Percentiles rank a stretch among this genome's conserved stretches.
These are phyloP conservation scores for Macrobrachium nipponense DNA, from an alignment of 1,140 invertebrate genomes.

Conservation along the genomic window DNA sequence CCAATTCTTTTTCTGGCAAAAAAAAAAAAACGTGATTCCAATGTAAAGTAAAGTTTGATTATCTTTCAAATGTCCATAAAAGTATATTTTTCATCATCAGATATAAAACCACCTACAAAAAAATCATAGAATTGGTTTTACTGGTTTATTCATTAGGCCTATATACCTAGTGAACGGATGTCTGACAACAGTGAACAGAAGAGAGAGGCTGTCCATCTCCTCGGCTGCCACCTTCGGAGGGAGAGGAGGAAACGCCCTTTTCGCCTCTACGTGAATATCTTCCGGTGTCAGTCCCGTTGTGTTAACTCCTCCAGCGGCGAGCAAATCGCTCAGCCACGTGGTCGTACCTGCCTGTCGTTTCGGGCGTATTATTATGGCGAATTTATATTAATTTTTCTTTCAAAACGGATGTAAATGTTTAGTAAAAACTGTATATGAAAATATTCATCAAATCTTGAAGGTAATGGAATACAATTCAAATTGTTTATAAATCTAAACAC, in stretches of 20 bases:
- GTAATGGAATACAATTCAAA: neutral
- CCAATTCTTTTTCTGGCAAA: too few species aligned
- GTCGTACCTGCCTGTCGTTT: slow-evolving; percentile 37
- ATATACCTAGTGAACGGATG: slow-evolving; percentile 38
- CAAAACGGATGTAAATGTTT: too few species aligned
- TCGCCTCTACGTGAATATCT: slow-evolving; percentile 8
- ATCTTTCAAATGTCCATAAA: too few species aligned
- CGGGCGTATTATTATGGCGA: neutral
- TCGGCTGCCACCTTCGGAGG: neutral
- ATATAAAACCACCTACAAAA: neutral
- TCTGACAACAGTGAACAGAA: slow-evolving; percentile 34
- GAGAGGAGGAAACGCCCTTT: neutral
- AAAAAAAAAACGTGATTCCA: too few species aligned
- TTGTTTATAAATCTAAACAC: too few species aligned
- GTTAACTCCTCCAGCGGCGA: slow-evolving; percentile 19
- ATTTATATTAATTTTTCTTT: too few species aligned
- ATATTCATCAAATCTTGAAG: neutral
- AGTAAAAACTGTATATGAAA: neutral
- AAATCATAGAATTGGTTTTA: too few species aligned
- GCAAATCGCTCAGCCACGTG: slow-evolving; percentile 19
- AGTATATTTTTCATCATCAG: neutral
- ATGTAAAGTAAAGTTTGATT: neutral
- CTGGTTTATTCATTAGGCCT: too few species aligned
- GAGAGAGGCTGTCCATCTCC: neutral
- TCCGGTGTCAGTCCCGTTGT: neutral